phyloP scores from a whole-genome alignment of 2,888 invertebrate species.

The Lithophane leautieri region DNA sequence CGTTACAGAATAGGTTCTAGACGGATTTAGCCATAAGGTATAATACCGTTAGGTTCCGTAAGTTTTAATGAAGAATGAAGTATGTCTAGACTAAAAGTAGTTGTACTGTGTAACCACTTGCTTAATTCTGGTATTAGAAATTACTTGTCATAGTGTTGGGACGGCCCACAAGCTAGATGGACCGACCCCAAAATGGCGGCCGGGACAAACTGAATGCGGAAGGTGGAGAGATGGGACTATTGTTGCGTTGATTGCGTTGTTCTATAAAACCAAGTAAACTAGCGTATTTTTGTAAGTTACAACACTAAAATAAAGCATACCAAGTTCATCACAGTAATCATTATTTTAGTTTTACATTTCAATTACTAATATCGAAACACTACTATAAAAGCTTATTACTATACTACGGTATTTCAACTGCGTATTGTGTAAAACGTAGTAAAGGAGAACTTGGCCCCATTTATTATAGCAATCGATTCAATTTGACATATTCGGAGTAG shows the following conservation, averaged over 20 bases:
- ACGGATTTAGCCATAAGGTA: neutral
- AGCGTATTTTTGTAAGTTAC: neutral
- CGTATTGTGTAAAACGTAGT: constrained; percentile 52
- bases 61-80: neutral
- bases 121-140: too few species aligned
- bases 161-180: too few species aligned
- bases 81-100: neutral
- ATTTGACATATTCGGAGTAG: constrained; percentile 63
- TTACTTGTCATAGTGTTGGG: too few species aligned
- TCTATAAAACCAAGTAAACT: neutral
- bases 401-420: constrained; percentile 5
- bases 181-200: neutral
- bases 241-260: too few species aligned
- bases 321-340: constrained; percentile 18
- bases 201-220: neutral
- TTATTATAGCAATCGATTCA: constrained; percentile 28
- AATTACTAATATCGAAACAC: constrained; percentile 13
- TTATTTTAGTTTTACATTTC: constrained; percentile 19
- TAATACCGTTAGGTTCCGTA: neutral
- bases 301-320: constrained; percentile 3
- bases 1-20: neutral
- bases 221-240: neutral
- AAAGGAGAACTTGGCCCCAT: constrained; percentile 53
- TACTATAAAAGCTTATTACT: constrained; percentile 26
- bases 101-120: too few species aligned